These are phyloP conservation scores for Halcyon badia DNA, from an alignment of 2,797 vertebrate genomes.

Conservation along the genomic window DNA sequence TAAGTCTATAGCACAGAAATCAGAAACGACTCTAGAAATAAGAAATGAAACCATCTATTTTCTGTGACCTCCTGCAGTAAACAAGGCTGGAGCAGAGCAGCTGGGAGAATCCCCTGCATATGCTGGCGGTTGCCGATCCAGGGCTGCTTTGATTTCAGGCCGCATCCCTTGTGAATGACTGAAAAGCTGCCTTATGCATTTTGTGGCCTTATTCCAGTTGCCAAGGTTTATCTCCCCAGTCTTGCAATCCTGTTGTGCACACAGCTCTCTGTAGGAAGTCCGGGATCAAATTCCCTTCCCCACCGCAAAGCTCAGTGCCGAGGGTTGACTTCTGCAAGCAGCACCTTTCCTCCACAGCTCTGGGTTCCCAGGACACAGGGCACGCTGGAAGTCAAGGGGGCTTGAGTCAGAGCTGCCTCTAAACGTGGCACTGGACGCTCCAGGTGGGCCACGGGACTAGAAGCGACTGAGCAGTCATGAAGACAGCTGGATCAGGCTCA, in stretches of 20 bases:
- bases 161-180: neutral
- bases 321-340: neutral
- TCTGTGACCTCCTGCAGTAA: conserved; percentile 43
- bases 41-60: conserved; percentile 60
- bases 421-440: accelerated
- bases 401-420: accelerated
- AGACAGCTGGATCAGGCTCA: neutral
- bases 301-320: neutral
- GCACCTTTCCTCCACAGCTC: too few species aligned
- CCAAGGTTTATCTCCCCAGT: conserved; percentile 33
- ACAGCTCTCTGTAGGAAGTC: neutral
- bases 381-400: accelerated
- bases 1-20: conserved; percentile 42
- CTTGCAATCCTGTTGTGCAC: neutral
- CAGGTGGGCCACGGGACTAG: accelerated
- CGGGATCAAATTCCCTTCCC: neutral
- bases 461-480: neutral
- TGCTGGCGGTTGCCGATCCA: conserved; percentile 33
- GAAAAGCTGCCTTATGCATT: conserved; percentile 25
- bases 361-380: accelerated
- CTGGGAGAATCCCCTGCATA: conserved; percentile 55
- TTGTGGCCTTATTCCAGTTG: conserved; percentile 18
- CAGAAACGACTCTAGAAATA: conserved; percentile 34
- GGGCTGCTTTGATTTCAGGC: conserved; percentile 38
- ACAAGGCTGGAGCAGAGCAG: conserved; percentile 48